phyloP scores from a whole-genome alignment of 2,113 vertebrate genomes.

The Pleuronectes platessa region DNA sequence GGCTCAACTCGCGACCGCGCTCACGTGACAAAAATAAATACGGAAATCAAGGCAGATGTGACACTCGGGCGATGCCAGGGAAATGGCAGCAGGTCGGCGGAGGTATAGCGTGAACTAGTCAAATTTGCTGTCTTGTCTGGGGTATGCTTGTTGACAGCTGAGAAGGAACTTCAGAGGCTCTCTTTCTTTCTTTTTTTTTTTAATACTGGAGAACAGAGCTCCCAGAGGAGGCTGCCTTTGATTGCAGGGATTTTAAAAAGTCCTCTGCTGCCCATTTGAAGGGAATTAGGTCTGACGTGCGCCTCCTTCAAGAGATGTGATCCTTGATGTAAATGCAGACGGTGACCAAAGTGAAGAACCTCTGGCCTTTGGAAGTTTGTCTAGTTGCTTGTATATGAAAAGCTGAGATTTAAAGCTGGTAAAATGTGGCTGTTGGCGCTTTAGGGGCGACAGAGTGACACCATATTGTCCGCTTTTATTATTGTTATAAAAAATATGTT shows the following conservation, averaged over 20 bases:
- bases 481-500: no score
- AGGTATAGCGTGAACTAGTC: slow-evolving; percentile 49
- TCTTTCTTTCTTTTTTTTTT: slow-evolving; percentile 34
- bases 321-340: slow-evolving; percentile 90
- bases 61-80: slow-evolving; percentile 51
- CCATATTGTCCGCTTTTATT: neutral
- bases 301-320: slow-evolving; percentile 88
- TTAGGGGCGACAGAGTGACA: neutral
- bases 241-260: slow-evolving; percentile 81
- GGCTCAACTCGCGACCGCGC: slow-evolving; percentile 36
- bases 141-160: slow-evolving; percentile 62
- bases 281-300: slow-evolving; percentile 89
- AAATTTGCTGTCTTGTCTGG: slow-evolving; percentile 65
- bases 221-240: slow-evolving; percentile 80
- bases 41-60: slow-evolving; percentile 72
- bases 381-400: slow-evolving; percentile 74
- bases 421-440: neutral
- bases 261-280: slow-evolving; percentile 86
- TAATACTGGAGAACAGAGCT: slow-evolving; percentile 79
- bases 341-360: slow-evolving; percentile 83
- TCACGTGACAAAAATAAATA: slow-evolving; percentile 85
- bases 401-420: slow-evolving; percentile 47
- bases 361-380: slow-evolving; percentile 81
- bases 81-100: slow-evolving; percentile 63
- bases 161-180: slow-evolving; percentile 71